Conservation (phyloP, 2,888 invertebrate species). For the Pachymerium ferrugineum region DNA sequence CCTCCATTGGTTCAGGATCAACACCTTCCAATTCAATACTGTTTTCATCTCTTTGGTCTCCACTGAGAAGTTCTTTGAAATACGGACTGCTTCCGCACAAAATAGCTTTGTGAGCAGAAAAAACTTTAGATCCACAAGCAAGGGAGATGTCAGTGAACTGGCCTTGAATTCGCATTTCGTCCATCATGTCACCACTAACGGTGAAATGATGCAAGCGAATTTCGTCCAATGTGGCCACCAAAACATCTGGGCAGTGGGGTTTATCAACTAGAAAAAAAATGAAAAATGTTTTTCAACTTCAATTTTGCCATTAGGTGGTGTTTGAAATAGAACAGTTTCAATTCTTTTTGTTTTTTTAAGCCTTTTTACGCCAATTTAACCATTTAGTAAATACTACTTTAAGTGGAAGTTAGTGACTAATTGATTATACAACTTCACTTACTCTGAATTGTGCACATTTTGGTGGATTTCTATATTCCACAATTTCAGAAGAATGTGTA, state of each 20-base stretch:
- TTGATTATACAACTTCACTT: too few relatives aligned
- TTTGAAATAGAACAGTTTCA: too few relatives aligned
- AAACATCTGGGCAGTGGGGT: neutral
- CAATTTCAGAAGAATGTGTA: too few relatives aligned
- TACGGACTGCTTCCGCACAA: constrained; percentile 28
- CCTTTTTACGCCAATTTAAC: too few relatives aligned
- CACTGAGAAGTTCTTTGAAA: constrained; percentile 25
- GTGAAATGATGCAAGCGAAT: constrained; percentile 12
- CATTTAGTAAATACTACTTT: too few relatives aligned
- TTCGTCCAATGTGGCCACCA: constrained; percentile 23
- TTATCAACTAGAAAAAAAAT: neutral
- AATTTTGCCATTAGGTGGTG: too few relatives aligned
- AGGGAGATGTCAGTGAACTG: constrained; percentile 9
- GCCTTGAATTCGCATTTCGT: constrained; percentile 22
- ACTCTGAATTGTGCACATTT: too few relatives aligned
- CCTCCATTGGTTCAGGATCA: constrained; percentile 26
- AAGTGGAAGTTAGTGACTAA: too few relatives aligned
- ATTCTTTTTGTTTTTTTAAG: too few relatives aligned
- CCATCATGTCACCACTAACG: neutral
- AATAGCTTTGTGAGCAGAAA: constrained; percentile 28
- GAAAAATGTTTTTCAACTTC: too few relatives aligned
- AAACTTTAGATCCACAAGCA: neutral
- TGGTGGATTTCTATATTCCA: too few relatives aligned
- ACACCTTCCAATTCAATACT: constrained; percentile 28
- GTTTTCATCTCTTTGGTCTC: neutral